These are phyloP conservation scores for Octodon degus DNA, from an alignment of 2,113 vertebrate genomes.

Conservation along the genomic window DNA sequence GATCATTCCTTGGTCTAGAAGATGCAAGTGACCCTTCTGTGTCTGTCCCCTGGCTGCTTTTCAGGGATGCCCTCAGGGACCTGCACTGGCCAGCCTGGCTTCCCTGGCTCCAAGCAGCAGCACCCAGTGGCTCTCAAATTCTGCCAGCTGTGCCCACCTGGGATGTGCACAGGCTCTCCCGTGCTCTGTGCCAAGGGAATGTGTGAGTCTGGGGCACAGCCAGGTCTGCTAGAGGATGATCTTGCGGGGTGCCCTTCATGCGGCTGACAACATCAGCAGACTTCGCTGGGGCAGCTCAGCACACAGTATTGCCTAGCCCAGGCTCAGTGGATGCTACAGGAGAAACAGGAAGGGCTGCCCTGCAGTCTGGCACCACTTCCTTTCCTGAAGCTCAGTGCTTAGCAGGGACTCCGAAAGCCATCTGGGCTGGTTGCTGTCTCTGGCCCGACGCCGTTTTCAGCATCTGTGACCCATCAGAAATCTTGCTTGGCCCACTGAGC, in stretches of 20 bases:
- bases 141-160: background rate
- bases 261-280: background rate
- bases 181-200: background rate
- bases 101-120: background rate
- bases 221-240: background rate
- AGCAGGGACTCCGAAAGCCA: accelerated
- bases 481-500: background rate
- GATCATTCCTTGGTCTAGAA: background rate
- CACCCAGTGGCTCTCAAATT: background rate
- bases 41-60: background rate
- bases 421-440: background rate
- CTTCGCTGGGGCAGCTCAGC: accelerated
- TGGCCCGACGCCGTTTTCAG: background rate
- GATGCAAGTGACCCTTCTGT: background rate
- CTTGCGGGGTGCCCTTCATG: background rate
- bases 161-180: background rate
- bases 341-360: background rate
- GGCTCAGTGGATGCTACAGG: background rate
- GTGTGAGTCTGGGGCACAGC: background rate
- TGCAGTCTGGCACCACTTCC: background rate
- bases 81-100: background rate
- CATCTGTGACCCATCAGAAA: background rate
- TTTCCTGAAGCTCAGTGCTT: background rate
- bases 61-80: background rate
- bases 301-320: accelerated